Conservation (phyloP, 1,140 invertebrate genomes). For the Adoxophyes honmai region DNA sequence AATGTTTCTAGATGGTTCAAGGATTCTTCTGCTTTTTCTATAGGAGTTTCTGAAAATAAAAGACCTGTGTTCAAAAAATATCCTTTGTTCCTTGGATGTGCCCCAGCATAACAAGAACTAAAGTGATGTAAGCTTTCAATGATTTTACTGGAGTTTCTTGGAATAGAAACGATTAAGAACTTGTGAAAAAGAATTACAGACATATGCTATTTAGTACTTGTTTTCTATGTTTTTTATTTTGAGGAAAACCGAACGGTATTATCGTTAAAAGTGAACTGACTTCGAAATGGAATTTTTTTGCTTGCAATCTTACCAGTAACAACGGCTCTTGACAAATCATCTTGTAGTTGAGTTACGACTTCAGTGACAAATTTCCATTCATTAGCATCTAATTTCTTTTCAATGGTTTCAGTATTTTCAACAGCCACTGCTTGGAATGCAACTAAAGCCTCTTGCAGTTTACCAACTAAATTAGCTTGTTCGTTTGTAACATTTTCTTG, state of each 20-base stretch:
- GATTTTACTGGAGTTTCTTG: too few relatives aligned
- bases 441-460: slow-evolving; percentile 20
- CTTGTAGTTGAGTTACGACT: slow-evolving; percentile 28
- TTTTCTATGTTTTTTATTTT: too few relatives aligned
- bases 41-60: slow-evolving; percentile 18
- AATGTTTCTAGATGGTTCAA: slow-evolving; percentile 42
- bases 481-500: slow-evolving; percentile 12
- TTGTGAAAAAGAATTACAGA: too few relatives aligned
- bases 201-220: too few relatives aligned
- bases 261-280: too few relatives aligned
- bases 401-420: slow-evolving; percentile 23
- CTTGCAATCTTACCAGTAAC: not conserved
- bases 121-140: too few relatives aligned
- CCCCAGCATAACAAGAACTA: too few relatives aligned
- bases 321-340: slow-evolving; percentile 18
- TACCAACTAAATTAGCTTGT: slow-evolving; percentile 19
- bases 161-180: too few relatives aligned
- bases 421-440: slow-evolving; percentile 21
- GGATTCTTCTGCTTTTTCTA: slow-evolving; percentile 28
- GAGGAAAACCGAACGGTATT: too few relatives aligned
- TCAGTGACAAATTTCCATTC: slow-evolving; percentile 22
- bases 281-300: too few relatives aligned
- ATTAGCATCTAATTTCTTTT: slow-evolving; percentile 11
- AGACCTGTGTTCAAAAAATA: too few relatives aligned
- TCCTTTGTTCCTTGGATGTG: too few relatives aligned